Evolutionary conservation across 2,888 invertebrate genomes (phyloP), one percentile per base, ranked within the genome.

Genomic region (Prenolepis imparis): DNA sequence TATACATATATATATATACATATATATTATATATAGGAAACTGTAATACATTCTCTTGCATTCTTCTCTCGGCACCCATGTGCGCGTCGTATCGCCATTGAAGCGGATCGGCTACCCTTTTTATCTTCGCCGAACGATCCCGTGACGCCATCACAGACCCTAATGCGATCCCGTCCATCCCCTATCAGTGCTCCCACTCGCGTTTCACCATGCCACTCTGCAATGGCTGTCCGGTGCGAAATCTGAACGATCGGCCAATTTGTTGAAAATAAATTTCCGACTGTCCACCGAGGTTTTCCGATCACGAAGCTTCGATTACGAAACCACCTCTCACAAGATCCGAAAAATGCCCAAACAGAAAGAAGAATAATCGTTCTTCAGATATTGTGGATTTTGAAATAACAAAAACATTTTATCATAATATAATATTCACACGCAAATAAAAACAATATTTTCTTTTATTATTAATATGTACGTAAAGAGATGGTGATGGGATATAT

Each of bases 171-270:
- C 67, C 70, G 78, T 86, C 83, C 74, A 83, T 86, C 73, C 82
- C 83, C 84, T 85, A 88, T 88, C 88, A 84, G 85, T 83, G 82
- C 72, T 75, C 48, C 55, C 70, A 57, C 41, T 36, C 66, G 59
- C 82, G 55, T 64, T 44, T 63, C 63, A 64, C 68, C 55, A 28
- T 41, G 75, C 78, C 15, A 66, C 70, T 72, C 64, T 61, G 59
- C 66, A 61, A 52, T 82, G 48, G 32, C 74, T 84, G 82, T 89
- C 83, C 44, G 81, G 82, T 83, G 67, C 82, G 80, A 88, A 83
- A 90, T 89, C 84, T 84, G 81, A 63, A 68, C 80, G 82, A 87
- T 88, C 75, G 84, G 67, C 80, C 88, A 85, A 80, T 90, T 90
- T 83, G 86, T 87, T 84, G 81, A 75, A 83, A 83, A 84, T 75